Percentiles rank a stretch among this genome's conserved stretches.
Evolutionary conservation across 2,113 vertebrate species (phyloP).

Genomic region (Apodemus sylvaticus): DNA sequence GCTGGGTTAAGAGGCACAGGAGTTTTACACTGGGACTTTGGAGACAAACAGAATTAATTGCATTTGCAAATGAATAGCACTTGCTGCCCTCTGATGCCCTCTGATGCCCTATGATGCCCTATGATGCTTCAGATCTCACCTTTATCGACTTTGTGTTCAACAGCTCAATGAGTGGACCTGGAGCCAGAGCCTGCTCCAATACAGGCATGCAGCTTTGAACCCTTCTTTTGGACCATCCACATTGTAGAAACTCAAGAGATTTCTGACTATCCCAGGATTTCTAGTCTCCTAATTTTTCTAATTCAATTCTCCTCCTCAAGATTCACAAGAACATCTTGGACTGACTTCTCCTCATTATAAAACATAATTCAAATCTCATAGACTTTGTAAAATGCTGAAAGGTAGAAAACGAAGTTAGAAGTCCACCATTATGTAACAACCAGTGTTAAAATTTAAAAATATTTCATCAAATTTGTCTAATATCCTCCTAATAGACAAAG

Average conservation of each 20-base stretch:
- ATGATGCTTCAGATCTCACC: slow-evolving; percentile 35
- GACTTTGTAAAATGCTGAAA: slow-evolving; percentile 56
- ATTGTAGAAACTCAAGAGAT: slow-evolving; percentile 24
- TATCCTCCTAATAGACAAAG: neutral
- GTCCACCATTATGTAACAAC: slow-evolving; percentile 1
- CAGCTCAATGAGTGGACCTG: slow-evolving; percentile 29
- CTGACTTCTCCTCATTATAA: slow-evolving; percentile 53
- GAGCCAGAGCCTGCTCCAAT: slow-evolving; percentile 19
- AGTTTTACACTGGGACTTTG: slow-evolving; percentile 53
- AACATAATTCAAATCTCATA: slow-evolving; percentile 22
- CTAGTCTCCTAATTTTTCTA: slow-evolving; percentile 18
- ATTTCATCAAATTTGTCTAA: neutral
- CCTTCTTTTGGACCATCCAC: slow-evolving; percentile 17
- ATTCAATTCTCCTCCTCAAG: slow-evolving; percentile 50
- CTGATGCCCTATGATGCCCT: slow-evolving; percentile 4
- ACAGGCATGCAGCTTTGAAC: neutral
- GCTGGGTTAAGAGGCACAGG: slow-evolving; percentile 65
- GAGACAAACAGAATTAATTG: slow-evolving; percentile 64
- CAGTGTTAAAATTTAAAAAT: neutral
- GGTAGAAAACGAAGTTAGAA: slow-evolving; percentile 35
- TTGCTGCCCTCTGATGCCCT: slow-evolving; percentile 47
- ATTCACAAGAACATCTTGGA: slow-evolving; percentile 37
- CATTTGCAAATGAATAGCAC: slow-evolving; percentile 62
- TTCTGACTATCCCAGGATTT: slow-evolving; percentile 30
- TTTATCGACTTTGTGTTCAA: slow-evolving; percentile 35